phyloP scores from a whole-genome alignment of 2,797 vertebrate species.

The Geotrypetes seraphini region DNA sequence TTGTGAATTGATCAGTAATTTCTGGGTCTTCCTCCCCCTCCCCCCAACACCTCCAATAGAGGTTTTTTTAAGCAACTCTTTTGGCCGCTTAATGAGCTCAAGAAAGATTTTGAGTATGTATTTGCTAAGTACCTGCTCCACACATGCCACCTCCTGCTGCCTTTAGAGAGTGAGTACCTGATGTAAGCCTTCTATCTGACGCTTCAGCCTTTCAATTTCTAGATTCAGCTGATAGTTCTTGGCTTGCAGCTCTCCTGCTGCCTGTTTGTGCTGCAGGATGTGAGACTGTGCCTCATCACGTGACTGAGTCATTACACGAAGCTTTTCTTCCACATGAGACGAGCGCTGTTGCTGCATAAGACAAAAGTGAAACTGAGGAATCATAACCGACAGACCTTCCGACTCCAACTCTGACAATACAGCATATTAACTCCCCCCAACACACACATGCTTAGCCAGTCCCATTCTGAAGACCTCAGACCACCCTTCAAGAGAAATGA shows the following conservation, averaged over 20 bases:
- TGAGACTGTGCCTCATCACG: constrained; percentile 77
- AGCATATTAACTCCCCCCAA: too few species aligned
- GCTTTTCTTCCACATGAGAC: constrained; percentile 74
- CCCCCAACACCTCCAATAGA: too few species aligned
- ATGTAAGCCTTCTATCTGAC: constrained; percentile 73
- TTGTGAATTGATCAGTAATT: too few species aligned
- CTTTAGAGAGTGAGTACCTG: constrained; percentile 67
- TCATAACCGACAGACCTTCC: too few species aligned
- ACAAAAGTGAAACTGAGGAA: not conserved
- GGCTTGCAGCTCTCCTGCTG: constrained; percentile 63
- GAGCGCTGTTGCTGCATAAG: constrained; percentile 65
- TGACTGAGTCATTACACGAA: constrained; percentile 59
- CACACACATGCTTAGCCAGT: not conserved
- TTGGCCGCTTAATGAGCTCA: too few species aligned
- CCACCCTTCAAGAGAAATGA: not conserved
- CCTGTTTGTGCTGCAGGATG: constrained; percentile 76
- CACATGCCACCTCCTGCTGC: not conserved
- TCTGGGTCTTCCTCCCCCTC: too few species aligned
- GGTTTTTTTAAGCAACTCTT: too few species aligned
- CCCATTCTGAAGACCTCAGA: not conserved
- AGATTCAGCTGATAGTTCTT: constrained; percentile 60
- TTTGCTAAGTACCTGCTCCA: too few species aligned
- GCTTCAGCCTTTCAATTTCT: constrained; percentile 62
- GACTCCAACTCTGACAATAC: too few species aligned
- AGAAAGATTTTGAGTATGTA: too few species aligned